A percentile compares a stretch with the other conserved stretches of the same genome.
Evolutionary conservation across 2,113 vertebrate genomes (phyloP).

Genomic region (Pluvianellus socialis): DNA sequence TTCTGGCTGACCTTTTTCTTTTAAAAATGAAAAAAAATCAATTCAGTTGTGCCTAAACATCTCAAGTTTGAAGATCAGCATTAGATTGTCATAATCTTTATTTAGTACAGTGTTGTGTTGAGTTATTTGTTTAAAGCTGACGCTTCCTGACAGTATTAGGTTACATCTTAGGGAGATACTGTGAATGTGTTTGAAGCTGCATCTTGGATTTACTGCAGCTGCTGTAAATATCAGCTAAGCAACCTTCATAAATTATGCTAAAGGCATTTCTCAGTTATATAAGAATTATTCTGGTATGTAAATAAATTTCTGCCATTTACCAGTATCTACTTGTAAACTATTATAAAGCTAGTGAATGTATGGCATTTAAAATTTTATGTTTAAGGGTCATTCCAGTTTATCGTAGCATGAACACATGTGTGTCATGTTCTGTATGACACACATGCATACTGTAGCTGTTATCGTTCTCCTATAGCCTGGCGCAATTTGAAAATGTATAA

Average conservation of each 20-base stretch:
- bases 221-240: constrained; percentile 45
- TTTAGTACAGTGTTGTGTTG: constrained; percentile 10
- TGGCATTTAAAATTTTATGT: background rate
- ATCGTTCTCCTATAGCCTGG: background rate
- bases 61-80: background rate
- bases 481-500: background rate
- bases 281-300: background rate
- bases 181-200: constrained; percentile 41
- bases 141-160: constrained; percentile 56
- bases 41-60: background rate
- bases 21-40: background rate
- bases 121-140: constrained; percentile 54
- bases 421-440: background rate
- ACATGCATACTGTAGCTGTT: background rate
- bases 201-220: constrained; percentile 36
- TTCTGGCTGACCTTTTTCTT: background rate
- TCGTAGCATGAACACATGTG: background rate
- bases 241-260: constrained; percentile 49
- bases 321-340: background rate
- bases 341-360: background rate
- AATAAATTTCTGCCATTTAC: background rate
- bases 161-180: constrained; percentile 39
- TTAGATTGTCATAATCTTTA: constrained; percentile 44
- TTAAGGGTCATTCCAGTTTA: background rate
- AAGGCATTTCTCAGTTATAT: constrained; percentile 6